Evolutionary conservation across 1,140 invertebrate genomes (phyloP).

Genomic region (Liolophura sinensis): DNA sequence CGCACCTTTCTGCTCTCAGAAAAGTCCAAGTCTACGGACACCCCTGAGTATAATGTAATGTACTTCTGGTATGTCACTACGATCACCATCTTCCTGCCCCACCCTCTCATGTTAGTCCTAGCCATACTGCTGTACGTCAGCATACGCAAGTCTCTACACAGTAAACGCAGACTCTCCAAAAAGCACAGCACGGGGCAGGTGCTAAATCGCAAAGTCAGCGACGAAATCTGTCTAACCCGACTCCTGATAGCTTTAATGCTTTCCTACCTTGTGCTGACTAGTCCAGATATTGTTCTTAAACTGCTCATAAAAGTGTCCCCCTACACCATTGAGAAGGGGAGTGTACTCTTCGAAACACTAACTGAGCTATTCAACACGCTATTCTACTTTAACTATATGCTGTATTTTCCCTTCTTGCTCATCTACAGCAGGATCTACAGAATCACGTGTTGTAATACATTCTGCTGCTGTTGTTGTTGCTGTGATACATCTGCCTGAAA

Average conservation of each 20-base stretch:
- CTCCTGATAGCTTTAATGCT: conserved; percentile 40
- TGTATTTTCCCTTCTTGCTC: conserved; percentile 49
- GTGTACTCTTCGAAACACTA: conserved; percentile 34
- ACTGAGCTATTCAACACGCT: conserved; percentile 42
- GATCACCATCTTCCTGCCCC: conserved; percentile 47
- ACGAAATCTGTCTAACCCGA: conserved; percentile 41
- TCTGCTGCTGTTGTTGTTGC: conserved; percentile 46
- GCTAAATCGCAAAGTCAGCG: conserved; percentile 38
- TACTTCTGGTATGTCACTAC: conserved; percentile 54
- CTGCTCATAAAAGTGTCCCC: conserved; percentile 32
- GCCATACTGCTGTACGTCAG: conserved; percentile 30
- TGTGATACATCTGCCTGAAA: too few relatives aligned
- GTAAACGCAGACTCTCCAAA: conserved; percentile 30
- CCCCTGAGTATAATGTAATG: conserved; percentile 42
- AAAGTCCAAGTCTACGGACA: conserved; percentile 32
- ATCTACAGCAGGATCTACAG: conserved; percentile 50
- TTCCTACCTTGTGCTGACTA: conserved; percentile 44
- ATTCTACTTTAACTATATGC: conserved; percentile 46
- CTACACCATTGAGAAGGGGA: conserved; percentile 24
- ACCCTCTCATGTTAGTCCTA: conserved; percentile 36
- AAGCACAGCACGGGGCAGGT: conserved; percentile 39
- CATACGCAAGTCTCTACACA: conserved; percentile 27
- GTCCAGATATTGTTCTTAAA: conserved; percentile 35
- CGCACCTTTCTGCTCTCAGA: conserved; percentile 26
- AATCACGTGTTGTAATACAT: conserved; percentile 36